Evolutionary conservation across 2,113 vertebrate genomes (phyloP), one percentile per base, ranked within the genome.

Genomic region (Glaucomys volans): DNA sequence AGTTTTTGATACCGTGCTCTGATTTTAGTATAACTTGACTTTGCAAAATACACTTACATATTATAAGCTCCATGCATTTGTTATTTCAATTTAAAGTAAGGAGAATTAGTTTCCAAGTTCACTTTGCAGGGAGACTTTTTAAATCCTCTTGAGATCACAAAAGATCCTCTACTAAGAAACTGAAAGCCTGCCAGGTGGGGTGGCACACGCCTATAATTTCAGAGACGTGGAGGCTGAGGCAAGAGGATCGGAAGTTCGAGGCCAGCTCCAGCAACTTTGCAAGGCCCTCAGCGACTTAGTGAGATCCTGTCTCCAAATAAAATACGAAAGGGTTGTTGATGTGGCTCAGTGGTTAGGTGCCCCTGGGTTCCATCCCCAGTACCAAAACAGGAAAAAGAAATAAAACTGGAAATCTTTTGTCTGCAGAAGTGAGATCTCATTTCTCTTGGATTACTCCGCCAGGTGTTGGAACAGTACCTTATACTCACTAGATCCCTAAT

Each of bases 1-100:
- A 57, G 77, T 87, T 95, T 95, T 71, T 81, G 94, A 86, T 72
- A 42, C 79, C 82, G 22, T 64, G 37, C 32, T 84, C 80, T 94
- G 64, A 52, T 93, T 86, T 57, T 8, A 67, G 40, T 77, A 89
- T 71, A 79, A 57, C 28, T 82, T 95, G 79, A 83, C 64, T 95
- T 92, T 86, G 71, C 30, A 76, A 79, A 90, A 80, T 80, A 77
- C 9, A 24, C 17, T 94, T 69, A 50, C 71, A 86, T 86, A 42
- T 64, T 85, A 77, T 75, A 52, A 30, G 28, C 4, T 40, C 30
- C 13, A 26, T 44, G 37, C 8, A 13, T 84, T 62, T 69, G 74
- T 79, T 64, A 75, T 72, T 91, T 94, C 54, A 94, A 72, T 13
- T 7, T 35, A 81, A 89, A 91, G 50, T 18, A 87, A 52, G 66